phyloP scores from a whole-genome alignment of 23 tunicate species.

The Halocynthia roretzi region DNA sequence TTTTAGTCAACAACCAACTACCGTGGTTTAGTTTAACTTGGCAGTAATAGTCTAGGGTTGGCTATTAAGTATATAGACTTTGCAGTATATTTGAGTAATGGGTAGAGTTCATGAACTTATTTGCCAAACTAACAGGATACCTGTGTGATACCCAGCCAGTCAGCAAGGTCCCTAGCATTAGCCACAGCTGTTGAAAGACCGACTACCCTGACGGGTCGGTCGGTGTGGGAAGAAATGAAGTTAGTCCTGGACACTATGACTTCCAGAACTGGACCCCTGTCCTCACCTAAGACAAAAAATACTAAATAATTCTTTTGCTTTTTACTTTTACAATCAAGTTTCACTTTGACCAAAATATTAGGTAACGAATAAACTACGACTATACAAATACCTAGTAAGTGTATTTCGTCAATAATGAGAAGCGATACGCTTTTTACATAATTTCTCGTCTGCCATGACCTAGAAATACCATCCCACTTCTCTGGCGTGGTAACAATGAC shows the following conservation, averaged over 20 bases:
- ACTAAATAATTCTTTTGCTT: too few relatives aligned
- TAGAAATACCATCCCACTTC: slow-evolving; percentile 96
- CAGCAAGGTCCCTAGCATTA: slow-evolving; percentile 92
- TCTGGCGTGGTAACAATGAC: slow-evolving; percentile 97
- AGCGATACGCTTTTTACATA: slow-evolving; percentile 94
- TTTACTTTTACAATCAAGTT: too few relatives aligned
- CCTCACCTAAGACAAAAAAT: slow-evolving; percentile 33
- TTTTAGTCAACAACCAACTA: too few relatives aligned
- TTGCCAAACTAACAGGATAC: slow-evolving; percentile 11
- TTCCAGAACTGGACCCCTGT: slow-evolving; percentile 96
- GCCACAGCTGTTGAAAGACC: slow-evolving; percentile 95
- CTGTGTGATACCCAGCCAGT: slow-evolving; percentile 96
- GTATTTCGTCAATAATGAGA: slow-evolving; percentile 95
- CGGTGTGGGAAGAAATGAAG: slow-evolving; percentile 95
- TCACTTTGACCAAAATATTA: too few relatives aligned
- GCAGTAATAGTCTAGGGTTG: too few relatives aligned
- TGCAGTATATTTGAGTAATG: neutral
- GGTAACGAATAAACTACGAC: neutral
- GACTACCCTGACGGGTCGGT: slow-evolving; percentile 76
- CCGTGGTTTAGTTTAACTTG: too few relatives aligned
- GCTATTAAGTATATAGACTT: neutral
- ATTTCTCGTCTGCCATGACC: slow-evolving; percentile 94
- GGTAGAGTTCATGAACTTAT: neutral
- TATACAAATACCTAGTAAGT: slow-evolving; percentile 70
- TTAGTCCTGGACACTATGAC: slow-evolving; percentile 93